Evolutionary conservation across 1,140 invertebrate species (phyloP), one percentile per base, ranked within the genome.

Genomic region (Drosophila tsacasi): DNA sequence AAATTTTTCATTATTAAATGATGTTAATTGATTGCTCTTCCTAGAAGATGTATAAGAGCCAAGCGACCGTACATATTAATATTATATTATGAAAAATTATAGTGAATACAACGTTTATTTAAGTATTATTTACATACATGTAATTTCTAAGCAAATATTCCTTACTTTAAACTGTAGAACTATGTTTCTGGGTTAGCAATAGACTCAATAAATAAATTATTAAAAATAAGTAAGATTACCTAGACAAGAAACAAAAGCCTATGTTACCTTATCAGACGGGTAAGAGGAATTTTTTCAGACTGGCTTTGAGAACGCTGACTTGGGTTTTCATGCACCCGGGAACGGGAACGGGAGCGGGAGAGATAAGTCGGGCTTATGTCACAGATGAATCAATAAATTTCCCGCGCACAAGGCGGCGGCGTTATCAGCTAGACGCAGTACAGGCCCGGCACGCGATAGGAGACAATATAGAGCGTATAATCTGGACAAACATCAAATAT

Each of bases 351-450:
- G 46, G 19, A 27, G 47, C 23, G 8, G 46, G 7, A 9, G 57
- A 47, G 81, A 83, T 85, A 84, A 84, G 81, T 49, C 13, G 44
- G 60, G 67, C 83, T 81, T 81, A 73, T 81, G 72, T 68, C 62
- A 61, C 46, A 35, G 60, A 64, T 83, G 72, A 84, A 77, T 83
- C 77, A 75, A 85, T 84, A 77, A 61, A 58, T 83, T 68, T 68
- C 60, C 66, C 55, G 61, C 23, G 21, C 23, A 49, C 15, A 17
- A 49, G 46, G 15, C 46, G 46, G 15, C 23, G 23, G 15, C 15
- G 75, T 40, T 80, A 84, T 80, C 82, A 80, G 58, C n/a, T 42
- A 39, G 59, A 62, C 73, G 40, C 17, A 44, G 30, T n/a, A 71
- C 50, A 62, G 79, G 64, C 81, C 52, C 68, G 62, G 55, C 49